Percentiles rank a stretch among this genome's conserved stretches.
phyloP scores from a whole-genome alignment of 2,888 invertebrate genomes.

The Pterostichus niger region DNA sequence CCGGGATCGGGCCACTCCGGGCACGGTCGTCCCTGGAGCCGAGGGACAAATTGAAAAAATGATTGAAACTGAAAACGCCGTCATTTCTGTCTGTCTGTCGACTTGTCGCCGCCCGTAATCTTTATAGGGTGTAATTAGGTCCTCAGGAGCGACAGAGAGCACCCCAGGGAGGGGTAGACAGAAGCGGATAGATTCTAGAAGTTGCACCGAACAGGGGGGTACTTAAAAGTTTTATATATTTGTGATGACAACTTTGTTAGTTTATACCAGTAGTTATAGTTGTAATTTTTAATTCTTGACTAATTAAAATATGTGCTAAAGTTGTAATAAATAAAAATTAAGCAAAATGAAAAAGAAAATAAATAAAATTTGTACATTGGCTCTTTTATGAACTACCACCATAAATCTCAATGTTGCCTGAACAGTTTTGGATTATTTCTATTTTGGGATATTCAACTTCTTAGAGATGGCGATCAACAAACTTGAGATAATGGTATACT shows the following conservation, averaged over 20 bases:
- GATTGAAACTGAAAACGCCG: slow-evolving; percentile 54
- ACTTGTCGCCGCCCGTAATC: slow-evolving; percentile 43
- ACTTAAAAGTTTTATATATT: too few relatives aligned
- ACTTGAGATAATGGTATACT: too few relatives aligned
- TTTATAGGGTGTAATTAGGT: slow-evolving; percentile 54
- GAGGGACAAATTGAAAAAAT: slow-evolving; percentile 53
- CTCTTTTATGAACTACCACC: too few relatives aligned
- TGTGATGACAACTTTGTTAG: too few relatives aligned
- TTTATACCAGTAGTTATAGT: not conserved
- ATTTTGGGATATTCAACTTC: too few relatives aligned
- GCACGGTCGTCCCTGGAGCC: slow-evolving; percentile 14
- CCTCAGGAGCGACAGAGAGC: slow-evolving; percentile 13
- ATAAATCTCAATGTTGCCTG: too few relatives aligned
- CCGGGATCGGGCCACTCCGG: slow-evolving; percentile 8
- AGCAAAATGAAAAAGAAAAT: too few relatives aligned
- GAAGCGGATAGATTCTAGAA: not conserved
- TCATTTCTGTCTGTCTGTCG: slow-evolving; percentile 52
- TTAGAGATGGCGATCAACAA: too few relatives aligned
- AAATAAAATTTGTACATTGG: too few relatives aligned
- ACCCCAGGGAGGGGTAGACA: not conserved
- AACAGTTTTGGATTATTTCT: too few relatives aligned
- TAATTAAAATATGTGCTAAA: not conserved
- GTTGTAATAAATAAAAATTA: too few relatives aligned
- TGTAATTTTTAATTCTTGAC: slow-evolving; percentile 29
- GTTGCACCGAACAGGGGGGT: too few relatives aligned